A percentile compares a stretch with the other conserved stretches of the same genome.
Evolutionary conservation across 1,140 invertebrate species (phyloP).

Genomic region (Caenorhabditis brenneri): DNA sequence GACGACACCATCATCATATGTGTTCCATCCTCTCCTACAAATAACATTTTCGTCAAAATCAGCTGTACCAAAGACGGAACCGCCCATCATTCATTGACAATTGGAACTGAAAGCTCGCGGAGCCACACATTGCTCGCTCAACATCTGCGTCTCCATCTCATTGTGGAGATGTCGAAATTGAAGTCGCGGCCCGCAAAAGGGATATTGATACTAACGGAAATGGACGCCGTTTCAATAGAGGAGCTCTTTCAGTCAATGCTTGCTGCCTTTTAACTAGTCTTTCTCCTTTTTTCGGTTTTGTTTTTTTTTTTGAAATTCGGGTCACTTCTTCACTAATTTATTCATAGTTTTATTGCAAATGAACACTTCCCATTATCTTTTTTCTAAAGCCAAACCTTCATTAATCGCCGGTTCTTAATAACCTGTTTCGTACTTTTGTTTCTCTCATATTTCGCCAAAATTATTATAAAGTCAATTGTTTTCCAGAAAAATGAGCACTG

Average conservation of each 20-base stretch:
- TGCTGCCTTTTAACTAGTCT: background rate
- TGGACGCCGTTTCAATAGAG: constrained; percentile 20
- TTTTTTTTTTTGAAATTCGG: no score
- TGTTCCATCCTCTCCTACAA: background rate
- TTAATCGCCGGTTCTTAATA: no score
- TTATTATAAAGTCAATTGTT: no score
- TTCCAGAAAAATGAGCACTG: constrained; percentile 54
- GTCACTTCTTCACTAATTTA: background rate
- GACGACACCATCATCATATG: background rate
- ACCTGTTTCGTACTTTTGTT: no score
- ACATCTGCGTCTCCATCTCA: constrained; percentile 23
- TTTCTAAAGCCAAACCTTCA: no score
- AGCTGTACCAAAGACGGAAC: constrained; percentile 13
- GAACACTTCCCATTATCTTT: no score
- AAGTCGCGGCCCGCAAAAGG: constrained; percentile 18
- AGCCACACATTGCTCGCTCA: constrained; percentile 4
- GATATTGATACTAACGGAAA: constrained; percentile 25
- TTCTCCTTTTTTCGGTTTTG: background rate
- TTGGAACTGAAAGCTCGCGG: constrained; percentile 24
- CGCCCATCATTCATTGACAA: background rate
- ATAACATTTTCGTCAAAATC: background rate
- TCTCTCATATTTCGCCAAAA: background rate
- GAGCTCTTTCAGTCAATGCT: constrained; percentile 17
- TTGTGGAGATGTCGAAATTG: constrained; percentile 37
- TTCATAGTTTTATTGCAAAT: no score